Evolutionary conservation across 2,888 invertebrate species (phyloP).

Genomic region (Coelinius sp.): DNA sequence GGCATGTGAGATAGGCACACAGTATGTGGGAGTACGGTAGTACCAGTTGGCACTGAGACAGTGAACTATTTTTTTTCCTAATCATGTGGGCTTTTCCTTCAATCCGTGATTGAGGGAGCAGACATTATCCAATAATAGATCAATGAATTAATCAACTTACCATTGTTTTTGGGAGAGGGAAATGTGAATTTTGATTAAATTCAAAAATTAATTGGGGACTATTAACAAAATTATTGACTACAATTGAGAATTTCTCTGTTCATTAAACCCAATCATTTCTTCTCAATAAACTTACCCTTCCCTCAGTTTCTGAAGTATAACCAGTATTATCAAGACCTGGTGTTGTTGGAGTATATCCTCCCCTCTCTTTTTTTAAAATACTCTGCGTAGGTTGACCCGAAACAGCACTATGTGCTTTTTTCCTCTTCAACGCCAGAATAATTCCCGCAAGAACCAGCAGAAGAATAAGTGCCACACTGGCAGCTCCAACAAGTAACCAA

Average conservation of each 20-base stretch:
- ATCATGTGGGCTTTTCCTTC: too few species aligned
- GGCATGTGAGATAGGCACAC: constrained; percentile 17
- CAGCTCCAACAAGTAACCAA: constrained; percentile 79
- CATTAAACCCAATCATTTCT: not conserved
- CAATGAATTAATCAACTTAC: too few species aligned
- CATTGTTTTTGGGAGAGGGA: too few species aligned
- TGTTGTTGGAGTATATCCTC: constrained; percentile 55
- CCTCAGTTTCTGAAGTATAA: constrained; percentile 65
- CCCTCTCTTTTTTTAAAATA: constrained; percentile 58
- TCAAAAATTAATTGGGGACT: not conserved
- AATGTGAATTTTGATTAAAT: too few species aligned
- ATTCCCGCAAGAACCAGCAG: constrained; percentile 64
- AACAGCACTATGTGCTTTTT: constrained; percentile 62
- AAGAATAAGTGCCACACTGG: constrained; percentile 75
- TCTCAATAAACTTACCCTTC: constrained; percentile 53
- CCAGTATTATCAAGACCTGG: constrained; percentile 62
- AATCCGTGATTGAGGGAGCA: too few species aligned
- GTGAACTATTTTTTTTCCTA: not conserved
- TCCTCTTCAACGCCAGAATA: constrained; percentile 60
- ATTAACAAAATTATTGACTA: not conserved
- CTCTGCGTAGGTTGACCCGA: constrained; percentile 58
- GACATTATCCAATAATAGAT: too few species aligned
- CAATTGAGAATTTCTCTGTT: not conserved
- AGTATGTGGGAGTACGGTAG: not conserved
- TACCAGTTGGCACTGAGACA: constrained; percentile 29